A percentile compares a stretch with the other conserved stretches of the same genome.
These are phyloP conservation scores for Scelioninae gen. 2 DNA, from an alignment of 2,888 invertebrate genomes.

Conservation along the genomic window DNA sequence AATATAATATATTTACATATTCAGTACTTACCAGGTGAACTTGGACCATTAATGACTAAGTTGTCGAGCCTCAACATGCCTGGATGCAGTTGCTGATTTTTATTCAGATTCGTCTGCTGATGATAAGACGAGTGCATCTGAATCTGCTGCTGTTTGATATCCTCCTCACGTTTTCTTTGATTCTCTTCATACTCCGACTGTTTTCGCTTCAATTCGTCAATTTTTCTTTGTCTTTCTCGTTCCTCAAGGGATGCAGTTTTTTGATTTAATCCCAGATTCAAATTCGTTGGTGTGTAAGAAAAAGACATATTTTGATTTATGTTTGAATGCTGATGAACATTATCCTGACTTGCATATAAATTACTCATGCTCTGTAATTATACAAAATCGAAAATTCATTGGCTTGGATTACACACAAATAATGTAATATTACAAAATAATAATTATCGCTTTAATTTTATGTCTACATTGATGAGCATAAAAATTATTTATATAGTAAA, in stretches of 20 bases:
- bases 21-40: slow-evolving; percentile 65
- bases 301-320: slow-evolving; percentile 64
- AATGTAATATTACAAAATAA: too few relatives aligned
- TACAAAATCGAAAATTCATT: too few relatives aligned
- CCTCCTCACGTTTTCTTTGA: slow-evolving; percentile 76
- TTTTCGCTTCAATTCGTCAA: slow-evolving; percentile 78
- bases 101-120: slow-evolving; percentile 68
- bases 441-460: too few relatives aligned
- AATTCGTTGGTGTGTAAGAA: slow-evolving; percentile 62
- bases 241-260: slow-evolving; percentile 70
- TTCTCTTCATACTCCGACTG: slow-evolving; percentile 77
- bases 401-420: too few relatives aligned
- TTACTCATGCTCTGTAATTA: slow-evolving; percentile 60
- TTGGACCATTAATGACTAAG: slow-evolving; percentile 73
- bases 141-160: slow-evolving; percentile 72
- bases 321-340: slow-evolving; percentile 63
- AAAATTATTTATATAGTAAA: too few relatives aligned
- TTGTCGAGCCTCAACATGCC: slow-evolving; percentile 73
- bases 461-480: too few relatives aligned
- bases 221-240: slow-evolving; percentile 75
- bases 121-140: slow-evolving; percentile 67
- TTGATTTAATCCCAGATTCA: slow-evolving; percentile 65
- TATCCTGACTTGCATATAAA: slow-evolving; percentile 63
- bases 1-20: not conserved
- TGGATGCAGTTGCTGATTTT: slow-evolving; percentile 70